Conservation (phyloP, 2,797 vertebrate species). For the Scomberomorus guttatus region DNA sequence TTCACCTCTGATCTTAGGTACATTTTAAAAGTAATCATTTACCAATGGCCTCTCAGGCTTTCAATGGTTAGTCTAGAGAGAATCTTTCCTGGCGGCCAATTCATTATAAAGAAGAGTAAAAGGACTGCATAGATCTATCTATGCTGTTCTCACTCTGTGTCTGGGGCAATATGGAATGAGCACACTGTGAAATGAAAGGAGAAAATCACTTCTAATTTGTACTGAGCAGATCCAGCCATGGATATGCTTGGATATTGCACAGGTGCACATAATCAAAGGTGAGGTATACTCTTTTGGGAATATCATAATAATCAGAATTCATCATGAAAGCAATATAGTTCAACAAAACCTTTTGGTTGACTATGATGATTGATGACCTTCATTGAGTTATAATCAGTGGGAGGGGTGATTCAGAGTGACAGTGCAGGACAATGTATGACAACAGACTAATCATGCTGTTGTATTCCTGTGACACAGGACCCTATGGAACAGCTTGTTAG, state of each 20-base stretch:
- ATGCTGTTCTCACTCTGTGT: neutral
- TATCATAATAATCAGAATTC: constrained; percentile 15
- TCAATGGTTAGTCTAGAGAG: constrained; percentile 6
- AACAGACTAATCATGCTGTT: constrained; percentile 31
- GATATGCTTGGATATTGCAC: neutral
- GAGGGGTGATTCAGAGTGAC: constrained; percentile 13
- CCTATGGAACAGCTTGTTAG: neutral
- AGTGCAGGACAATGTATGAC: constrained; percentile 16
- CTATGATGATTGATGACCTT: constrained; percentile 58
- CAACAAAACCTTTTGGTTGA: constrained; percentile 8
- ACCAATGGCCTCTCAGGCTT: constrained; percentile 38
- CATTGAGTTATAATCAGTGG: constrained; percentile 27
- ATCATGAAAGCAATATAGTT: constrained; percentile 23
- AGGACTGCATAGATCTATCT: constrained; percentile 10
- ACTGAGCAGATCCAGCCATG: constrained; percentile 13
- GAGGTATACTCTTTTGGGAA: neutral
- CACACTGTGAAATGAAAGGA: constrained; percentile 20
- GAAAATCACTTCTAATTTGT: constrained; percentile 16
- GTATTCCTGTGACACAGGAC: constrained; percentile 1
- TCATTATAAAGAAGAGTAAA: constrained; percentile 31
- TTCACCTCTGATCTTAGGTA: constrained; percentile 38
- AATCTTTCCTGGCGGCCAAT: neutral
- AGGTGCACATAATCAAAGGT: neutral
- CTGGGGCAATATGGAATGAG: neutral
- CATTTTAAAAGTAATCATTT: constrained; percentile 46